A percentile compares a stretch with the other conserved stretches of the same genome.
Evolutionary conservation across 2,888 invertebrate species (phyloP).

Genomic region (Leucophenga maculata): DNA sequence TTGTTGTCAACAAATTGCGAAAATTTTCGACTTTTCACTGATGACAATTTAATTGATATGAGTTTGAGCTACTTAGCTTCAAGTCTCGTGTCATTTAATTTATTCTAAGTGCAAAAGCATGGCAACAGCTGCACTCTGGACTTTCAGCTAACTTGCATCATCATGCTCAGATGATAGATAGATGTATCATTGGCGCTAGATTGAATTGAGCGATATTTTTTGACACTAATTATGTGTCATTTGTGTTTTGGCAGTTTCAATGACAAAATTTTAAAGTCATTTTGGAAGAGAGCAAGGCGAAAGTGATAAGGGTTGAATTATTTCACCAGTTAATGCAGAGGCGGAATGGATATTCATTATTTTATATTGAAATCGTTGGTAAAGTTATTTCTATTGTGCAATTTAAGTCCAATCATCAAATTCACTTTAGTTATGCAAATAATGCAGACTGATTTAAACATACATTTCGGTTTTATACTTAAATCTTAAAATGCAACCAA

Average conservation of each 20-base stretch:
- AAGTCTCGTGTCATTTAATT: constrained; percentile 35
- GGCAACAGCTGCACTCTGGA: constrained; percentile 55
- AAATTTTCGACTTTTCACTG: constrained; percentile 44
- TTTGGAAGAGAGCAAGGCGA: background rate
- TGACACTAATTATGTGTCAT: constrained; percentile 59
- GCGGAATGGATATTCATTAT: no score
- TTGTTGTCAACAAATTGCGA: constrained; percentile 35
- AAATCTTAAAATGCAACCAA: no score
- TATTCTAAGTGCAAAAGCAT: constrained; percentile 22
- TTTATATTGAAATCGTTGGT: background rate
- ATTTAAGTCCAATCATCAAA: background rate
- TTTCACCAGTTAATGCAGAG: background rate
- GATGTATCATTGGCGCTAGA: background rate
- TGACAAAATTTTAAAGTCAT: constrained; percentile 14
- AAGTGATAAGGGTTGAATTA: background rate
- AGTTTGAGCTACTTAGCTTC: constrained; percentile 25
- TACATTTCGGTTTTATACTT: no score
- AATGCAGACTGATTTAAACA: no score
- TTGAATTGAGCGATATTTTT: constrained; percentile 35
- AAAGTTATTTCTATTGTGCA: background rate
- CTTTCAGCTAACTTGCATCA: constrained; percentile 39
- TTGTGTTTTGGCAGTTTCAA: constrained; percentile 39
- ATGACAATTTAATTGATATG: constrained; percentile 59
- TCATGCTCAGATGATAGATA: constrained; percentile 40
- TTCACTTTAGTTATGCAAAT: background rate